Evolutionary conservation across 2,888 invertebrate genomes (phyloP).

Genomic region (Byasa hedistus): DNA sequence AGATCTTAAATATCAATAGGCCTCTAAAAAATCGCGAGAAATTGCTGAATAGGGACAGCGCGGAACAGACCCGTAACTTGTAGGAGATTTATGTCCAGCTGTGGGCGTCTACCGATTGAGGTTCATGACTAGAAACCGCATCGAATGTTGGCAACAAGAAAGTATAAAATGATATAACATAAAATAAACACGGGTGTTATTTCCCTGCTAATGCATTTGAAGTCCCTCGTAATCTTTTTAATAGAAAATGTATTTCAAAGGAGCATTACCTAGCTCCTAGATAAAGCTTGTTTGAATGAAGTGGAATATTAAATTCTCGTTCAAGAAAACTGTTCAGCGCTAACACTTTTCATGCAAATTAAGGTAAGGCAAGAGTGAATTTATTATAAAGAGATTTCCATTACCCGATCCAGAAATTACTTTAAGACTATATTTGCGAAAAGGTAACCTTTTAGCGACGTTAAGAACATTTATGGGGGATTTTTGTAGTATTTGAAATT

Average conservation of each 20-base stretch:
- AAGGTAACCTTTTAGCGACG: neutral
- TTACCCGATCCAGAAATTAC: slow-evolving; percentile 26
- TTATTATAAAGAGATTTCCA: slow-evolving; percentile 56
- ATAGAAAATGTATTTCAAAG: slow-evolving; percentile 32
- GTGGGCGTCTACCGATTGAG: too few species aligned
- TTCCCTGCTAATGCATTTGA: slow-evolving; percentile 1
- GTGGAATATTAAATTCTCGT: slow-evolving; percentile 61
- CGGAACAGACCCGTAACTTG: too few species aligned
- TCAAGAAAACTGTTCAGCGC: slow-evolving; percentile 55
- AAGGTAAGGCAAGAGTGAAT: slow-evolving; percentile 50
- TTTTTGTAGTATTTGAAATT: too few species aligned
- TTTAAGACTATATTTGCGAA: slow-evolving; percentile 16
- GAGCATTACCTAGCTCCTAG: slow-evolving; percentile 30
- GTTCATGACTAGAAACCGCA: neutral
- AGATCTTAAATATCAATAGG: too few species aligned
- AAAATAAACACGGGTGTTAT: slow-evolving; percentile 1
- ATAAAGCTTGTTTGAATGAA: slow-evolving; percentile 36
- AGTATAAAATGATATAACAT: neutral
- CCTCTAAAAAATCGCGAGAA: too few species aligned
- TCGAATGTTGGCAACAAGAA: neutral
- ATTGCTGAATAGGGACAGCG: too few species aligned
- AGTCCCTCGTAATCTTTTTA: slow-evolving; percentile 29
- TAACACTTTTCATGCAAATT: slow-evolving; percentile 66
- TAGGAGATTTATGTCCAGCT: too few species aligned
- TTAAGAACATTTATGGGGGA: neutral